Evolutionary conservation across 2,797 vertebrate genomes (phyloP), one percentile per base, ranked within the genome.

Genomic region (Bovichtus variegatus): DNA sequence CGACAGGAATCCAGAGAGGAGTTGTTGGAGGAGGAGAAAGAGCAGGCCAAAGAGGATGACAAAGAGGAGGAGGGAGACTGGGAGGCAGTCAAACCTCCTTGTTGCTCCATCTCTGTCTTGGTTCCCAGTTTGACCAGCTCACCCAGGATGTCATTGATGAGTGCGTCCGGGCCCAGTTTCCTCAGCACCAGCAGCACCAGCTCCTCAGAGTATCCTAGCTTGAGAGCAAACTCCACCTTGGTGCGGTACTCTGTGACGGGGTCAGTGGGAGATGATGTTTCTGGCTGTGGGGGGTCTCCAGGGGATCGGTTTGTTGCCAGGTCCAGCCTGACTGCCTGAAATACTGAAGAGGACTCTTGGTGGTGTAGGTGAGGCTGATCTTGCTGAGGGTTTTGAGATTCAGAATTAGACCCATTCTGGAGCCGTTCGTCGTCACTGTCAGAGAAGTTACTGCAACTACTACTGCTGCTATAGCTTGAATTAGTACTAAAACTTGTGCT

Each of bases 111-210:
- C 66, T 98, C 97, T 41, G 93, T 94, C 94, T 96, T 98, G 91
- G 97, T 97, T 79, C 98, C 98, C 78, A 99, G 96, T 93, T 99
- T 99, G 80, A 99, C 97, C 90, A 99, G 96, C 91, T 99, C 98
- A 76, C 98, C 98, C 81, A 99, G 93, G 72, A 99, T 95, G 88
- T 99, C 98, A 71, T 99, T 99, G 90, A 97, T 99, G 89, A 99
- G 97, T 77, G 98, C 97, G 18, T 96, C 94, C 15, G 96, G 95
- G 78, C 98, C 98, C 78, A 99, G 95, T 89, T 99, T 99, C 89
- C 94, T 96, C 60, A 99, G 92, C 71, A 99, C 98, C 90, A 98
- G 95, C 81, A 97, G 94, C 86, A 99, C 96, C 85, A 99, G 96
- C 67, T 98, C 97, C 91, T 99, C 97, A 6, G 97, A 94, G 89